Evolutionary conservation across 2,797 vertebrate genomes (phyloP).

Genomic region (Mus spretus): DNA sequence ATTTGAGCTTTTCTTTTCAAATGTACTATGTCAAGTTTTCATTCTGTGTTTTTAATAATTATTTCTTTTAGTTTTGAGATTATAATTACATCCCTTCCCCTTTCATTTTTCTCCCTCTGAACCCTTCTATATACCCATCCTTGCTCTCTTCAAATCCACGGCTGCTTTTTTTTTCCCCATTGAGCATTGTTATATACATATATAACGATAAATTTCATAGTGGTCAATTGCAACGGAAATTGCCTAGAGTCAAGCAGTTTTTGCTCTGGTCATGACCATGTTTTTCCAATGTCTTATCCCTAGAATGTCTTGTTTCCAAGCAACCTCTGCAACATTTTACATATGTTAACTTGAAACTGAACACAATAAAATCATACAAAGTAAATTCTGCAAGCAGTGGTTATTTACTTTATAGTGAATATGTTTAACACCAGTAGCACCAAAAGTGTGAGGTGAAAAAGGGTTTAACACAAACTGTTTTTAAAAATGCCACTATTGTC

Average conservation of each 20-base stretch:
- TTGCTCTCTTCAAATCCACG: neutral
- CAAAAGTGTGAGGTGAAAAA: neutral
- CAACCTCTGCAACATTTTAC: constrained; percentile 9
- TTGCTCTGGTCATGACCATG: neutral
- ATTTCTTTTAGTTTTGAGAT: neutral
- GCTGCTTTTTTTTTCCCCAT: neutral
- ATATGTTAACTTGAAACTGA: constrained; percentile 44
- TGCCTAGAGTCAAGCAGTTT: neutral
- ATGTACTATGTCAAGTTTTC: neutral
- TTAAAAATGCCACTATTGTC: neutral
- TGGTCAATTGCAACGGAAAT: neutral
- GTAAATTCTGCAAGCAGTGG: neutral
- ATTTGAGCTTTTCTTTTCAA: constrained; percentile 45
- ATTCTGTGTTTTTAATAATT: neutral
- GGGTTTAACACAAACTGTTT: neutral
- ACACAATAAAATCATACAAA: constrained; percentile 54
- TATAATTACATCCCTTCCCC: too few relatives aligned
- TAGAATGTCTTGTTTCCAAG: constrained; percentile 32
- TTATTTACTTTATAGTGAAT: constrained; percentile 40
- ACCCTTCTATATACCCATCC: neutral
- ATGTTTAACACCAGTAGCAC: neutral
- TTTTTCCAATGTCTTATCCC: neutral
- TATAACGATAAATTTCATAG: neutral
- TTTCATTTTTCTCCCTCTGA: neutral
- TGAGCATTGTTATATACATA: too few relatives aligned